Conservation (phyloP, 2,888 invertebrate species). For the Cheilosia impressa region DNA sequence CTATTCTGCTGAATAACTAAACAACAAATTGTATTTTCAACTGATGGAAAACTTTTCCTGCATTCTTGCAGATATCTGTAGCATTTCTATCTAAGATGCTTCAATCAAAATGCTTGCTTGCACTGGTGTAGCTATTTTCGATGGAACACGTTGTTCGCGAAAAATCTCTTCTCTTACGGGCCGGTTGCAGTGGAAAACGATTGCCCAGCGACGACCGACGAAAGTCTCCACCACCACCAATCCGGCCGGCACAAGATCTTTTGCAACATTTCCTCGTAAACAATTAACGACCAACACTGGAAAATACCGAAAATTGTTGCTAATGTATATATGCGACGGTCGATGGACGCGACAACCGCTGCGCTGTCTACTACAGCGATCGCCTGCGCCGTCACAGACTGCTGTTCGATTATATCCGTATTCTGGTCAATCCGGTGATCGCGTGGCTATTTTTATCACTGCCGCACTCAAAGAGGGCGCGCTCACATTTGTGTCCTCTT, state of each 20-base stretch:
- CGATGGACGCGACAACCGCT: slow-evolving; percentile 3
- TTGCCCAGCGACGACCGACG: not conserved
- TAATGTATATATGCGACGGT: slow-evolving; percentile 26
- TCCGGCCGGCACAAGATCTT: slow-evolving; percentile 16
- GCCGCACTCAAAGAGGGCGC: slow-evolving; percentile 50
- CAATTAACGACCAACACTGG: slow-evolving; percentile 63
- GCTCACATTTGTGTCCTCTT: slow-evolving; percentile 57
- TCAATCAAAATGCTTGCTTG: no score
- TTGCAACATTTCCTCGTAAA: slow-evolving; percentile 64
- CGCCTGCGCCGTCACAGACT: not conserved
- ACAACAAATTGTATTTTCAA: no score
- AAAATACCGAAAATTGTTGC: slow-evolving; percentile 69
- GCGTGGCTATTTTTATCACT: slow-evolving; percentile 73
- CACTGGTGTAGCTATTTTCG: no score
- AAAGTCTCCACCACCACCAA: not conserved
- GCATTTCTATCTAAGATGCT: no score
- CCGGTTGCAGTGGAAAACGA: not conserved
- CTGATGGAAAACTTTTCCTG: no score
- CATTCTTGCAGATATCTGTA: no score
- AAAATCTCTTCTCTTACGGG: no score
- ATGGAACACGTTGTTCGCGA: no score
- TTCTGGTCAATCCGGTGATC: slow-evolving; percentile 72
- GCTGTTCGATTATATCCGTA: slow-evolving; percentile 38
- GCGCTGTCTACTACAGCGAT: slow-evolving; percentile 12
- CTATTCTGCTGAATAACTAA: no score